Percentiles rank a stretch among this genome's conserved stretches.
phyloP scores from a whole-genome alignment of 2,888 invertebrate species.

The Rotaria sp. region DNA sequence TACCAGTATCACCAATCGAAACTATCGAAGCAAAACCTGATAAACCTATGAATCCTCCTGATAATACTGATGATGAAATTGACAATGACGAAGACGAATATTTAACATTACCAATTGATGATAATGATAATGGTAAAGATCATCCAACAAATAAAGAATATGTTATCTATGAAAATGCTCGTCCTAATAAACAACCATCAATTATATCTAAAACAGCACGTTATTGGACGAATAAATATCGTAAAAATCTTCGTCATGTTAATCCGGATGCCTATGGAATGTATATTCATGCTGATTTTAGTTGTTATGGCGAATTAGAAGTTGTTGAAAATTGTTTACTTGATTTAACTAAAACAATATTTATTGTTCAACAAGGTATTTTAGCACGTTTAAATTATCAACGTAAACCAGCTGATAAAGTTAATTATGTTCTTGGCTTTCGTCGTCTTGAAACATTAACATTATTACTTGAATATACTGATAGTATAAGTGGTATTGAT shows the following conservation, averaged over 20 bases:
- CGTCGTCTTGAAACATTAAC: slow-evolving; percentile 20
- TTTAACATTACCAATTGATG: too few species aligned
- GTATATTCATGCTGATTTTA: slow-evolving; percentile 12
- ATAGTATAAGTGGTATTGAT: neutral
- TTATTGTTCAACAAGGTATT: neutral
- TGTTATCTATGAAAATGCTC: neutral
- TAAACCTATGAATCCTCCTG: neutral
- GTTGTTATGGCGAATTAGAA: slow-evolving; percentile 10
- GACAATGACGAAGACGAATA: neutral
- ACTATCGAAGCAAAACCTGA: neutral
- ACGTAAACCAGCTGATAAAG: neutral
- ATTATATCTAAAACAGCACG: neutral
- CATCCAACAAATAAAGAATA: slow-evolving; percentile 9
- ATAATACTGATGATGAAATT: neutral
- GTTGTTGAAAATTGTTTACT: slow-evolving; percentile 20
- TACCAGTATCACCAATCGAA: neutral
- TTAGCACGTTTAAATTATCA: neutral
- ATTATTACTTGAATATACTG: neutral
- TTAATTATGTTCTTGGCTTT: neutral
- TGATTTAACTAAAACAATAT: neutral
- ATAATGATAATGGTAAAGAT: neutral
- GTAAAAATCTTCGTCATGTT: neutral
- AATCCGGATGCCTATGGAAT: neutral
- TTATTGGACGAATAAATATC: neutral
- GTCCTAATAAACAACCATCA: neutral